These are phyloP conservation scores for Digitonthophagus gazella DNA, from an alignment of 2,888 invertebrate species.

Conservation along the genomic window DNA sequence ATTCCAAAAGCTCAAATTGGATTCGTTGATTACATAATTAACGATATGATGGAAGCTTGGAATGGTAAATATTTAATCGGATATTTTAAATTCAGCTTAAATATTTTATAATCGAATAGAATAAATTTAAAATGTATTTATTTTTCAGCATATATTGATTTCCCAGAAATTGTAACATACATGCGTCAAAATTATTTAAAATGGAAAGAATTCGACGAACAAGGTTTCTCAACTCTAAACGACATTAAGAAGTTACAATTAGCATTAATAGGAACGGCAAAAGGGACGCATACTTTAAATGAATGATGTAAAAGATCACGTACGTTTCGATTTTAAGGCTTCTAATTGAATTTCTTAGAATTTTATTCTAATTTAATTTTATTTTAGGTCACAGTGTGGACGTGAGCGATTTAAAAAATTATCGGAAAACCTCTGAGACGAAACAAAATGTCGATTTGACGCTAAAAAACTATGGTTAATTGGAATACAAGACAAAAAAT, in stretches of 20 bases:
- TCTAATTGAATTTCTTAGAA: conserved; percentile 22
- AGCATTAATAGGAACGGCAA: conserved; percentile 33
- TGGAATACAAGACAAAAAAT: background rate
- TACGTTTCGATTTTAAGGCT: conserved; percentile 32
- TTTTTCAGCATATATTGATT: conserved; percentile 84
- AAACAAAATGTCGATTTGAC: conserved; percentile 7
- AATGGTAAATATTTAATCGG: conserved; percentile 76
- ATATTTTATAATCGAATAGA: no score
- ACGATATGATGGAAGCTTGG: conserved; percentile 98
- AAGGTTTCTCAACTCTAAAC: conserved; percentile 69
- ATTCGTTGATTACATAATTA: conserved; percentile 96
- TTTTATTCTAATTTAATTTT: conserved; percentile 25
- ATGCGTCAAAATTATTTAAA: conserved; percentile 84
- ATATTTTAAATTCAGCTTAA: background rate
- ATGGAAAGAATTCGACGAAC: conserved; percentile 85
- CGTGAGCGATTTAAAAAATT: conserved; percentile 45
- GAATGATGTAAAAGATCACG: conserved; percentile 41
- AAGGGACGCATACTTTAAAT: conserved; percentile 23
- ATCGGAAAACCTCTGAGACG: conserved; percentile 41
- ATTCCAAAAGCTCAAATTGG: conserved; percentile 97
- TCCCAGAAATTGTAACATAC: conserved; percentile 84
- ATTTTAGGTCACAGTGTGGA: conserved; percentile 46
- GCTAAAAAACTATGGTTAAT: background rate
- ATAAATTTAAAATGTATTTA: no score
- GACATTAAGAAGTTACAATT: conserved; percentile 60